Conservation (phyloP, 2,888 invertebrate genomes). For the Caenorhabditis virilis region DNA sequence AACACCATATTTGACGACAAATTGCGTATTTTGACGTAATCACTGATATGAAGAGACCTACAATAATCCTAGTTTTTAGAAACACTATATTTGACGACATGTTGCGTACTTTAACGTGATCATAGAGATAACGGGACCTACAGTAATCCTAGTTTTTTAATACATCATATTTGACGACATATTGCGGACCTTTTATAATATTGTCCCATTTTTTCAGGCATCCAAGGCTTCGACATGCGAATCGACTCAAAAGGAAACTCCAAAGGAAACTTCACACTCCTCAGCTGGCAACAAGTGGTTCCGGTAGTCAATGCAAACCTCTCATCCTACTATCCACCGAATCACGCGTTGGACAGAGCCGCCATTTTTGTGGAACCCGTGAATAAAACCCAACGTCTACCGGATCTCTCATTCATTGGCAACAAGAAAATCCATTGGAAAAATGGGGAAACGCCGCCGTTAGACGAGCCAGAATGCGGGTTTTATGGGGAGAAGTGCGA, state of each 20-base stretch:
- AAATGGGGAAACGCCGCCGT: conserved; percentile 73
- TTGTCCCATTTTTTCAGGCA: conserved; percentile 80
- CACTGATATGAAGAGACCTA: too few relatives aligned
- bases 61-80: too few relatives aligned
- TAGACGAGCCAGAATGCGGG: conserved; percentile 83
- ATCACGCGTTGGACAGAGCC: conserved; percentile 57
- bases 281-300: conserved; percentile 75
- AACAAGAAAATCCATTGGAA: conserved; percentile 22
- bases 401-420: conserved; percentile 30
- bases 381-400: conserved; percentile 32
- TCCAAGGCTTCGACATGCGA: conserved; percentile 88
- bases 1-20: too few relatives aligned
- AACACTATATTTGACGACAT: too few relatives aligned
- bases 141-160: too few relatives aligned
- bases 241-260: conserved; percentile 88
- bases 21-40: too few relatives aligned
- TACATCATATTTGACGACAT: too few relatives aligned
- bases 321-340: conserved; percentile 61
- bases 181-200: too few relatives aligned
- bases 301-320: conserved; percentile 28
- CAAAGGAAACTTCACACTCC: conserved; percentile 87
- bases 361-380: conserved; percentile 59
- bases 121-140: too few relatives aligned
- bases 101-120: too few relatives aligned
- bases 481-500: conserved; percentile 72